Percentiles rank a stretch among this genome's conserved stretches.
phyloP scores from a whole-genome alignment of 1,140 invertebrate species.

The Neodiprion pinetum region DNA sequence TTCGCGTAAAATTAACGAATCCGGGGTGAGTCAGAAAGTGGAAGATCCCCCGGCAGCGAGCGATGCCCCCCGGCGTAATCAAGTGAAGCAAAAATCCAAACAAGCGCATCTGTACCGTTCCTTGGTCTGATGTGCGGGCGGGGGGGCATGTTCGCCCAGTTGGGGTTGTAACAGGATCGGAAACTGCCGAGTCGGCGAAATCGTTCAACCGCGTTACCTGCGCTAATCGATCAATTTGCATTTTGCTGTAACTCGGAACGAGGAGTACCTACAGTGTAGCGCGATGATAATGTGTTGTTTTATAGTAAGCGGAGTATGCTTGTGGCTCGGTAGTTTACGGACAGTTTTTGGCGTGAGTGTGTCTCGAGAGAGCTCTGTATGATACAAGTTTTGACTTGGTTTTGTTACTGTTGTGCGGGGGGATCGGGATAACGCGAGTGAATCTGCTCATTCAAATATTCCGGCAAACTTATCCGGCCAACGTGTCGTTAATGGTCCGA shows the following conservation, averaged over 20 bases:
- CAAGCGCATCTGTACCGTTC: slow-evolving; percentile 38
- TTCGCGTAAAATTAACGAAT: slow-evolving; percentile 35
- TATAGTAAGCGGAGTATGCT: background rate
- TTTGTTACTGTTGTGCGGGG: background rate
- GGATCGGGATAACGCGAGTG: background rate
- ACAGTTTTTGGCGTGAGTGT: background rate
- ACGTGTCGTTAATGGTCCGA: slow-evolving; percentile 39
- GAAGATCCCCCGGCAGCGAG: slow-evolving; percentile 8
- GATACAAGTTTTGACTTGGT: background rate
- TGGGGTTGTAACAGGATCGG: slow-evolving; percentile 34
- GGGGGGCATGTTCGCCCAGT: slow-evolving; percentile 34
- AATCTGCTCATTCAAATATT: background rate
- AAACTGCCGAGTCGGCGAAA: slow-evolving; percentile 24
- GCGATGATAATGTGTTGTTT: background rate
- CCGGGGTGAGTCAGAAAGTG: slow-evolving; percentile 38
- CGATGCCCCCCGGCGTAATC: slow-evolving; percentile 35
- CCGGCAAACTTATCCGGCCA: slow-evolving; percentile 21
- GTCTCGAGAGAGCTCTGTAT: background rate
- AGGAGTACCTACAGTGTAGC: background rate
- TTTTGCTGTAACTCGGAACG: background rate
- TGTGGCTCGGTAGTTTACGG: background rate
- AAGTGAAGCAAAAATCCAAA: slow-evolving; percentile 44
- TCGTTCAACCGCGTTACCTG: background rate
- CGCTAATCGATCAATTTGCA: slow-evolving; percentile 12
- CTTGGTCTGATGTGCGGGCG: slow-evolving; percentile 26